These are phyloP conservation scores for Nerophis ophidion DNA, from an alignment of 2,113 vertebrate genomes.

Conservation along the genomic window DNA sequence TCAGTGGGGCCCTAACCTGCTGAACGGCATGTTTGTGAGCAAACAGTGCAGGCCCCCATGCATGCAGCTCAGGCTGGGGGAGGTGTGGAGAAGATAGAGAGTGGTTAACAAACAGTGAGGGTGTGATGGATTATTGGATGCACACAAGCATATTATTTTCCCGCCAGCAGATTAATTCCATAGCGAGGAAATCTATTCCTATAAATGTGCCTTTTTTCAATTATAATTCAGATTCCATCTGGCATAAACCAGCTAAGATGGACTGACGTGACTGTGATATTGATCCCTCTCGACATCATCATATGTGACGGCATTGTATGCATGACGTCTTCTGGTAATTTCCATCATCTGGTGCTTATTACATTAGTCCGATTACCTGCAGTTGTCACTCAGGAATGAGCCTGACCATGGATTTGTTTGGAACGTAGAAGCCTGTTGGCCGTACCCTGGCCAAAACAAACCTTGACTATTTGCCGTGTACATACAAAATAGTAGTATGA, in stretches of 20 bases:
- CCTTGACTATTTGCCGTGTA: conserved; percentile 41
- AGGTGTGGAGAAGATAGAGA: conserved; percentile 38
- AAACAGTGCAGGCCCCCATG: conserved; percentile 70
- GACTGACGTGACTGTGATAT: conserved; percentile 41
- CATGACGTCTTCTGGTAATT: conserved; percentile 49
- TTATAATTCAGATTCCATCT: conserved; percentile 58
- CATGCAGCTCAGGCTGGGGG: conserved; percentile 37
- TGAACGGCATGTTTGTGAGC: conserved; percentile 83
- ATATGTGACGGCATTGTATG: conserved; percentile 27
- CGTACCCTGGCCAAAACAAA: conserved; percentile 57
- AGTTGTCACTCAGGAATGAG: conserved; percentile 13
- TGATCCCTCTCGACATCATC: conserved; percentile 51
- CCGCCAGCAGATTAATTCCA: conserved; percentile 61
- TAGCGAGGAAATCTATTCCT: conserved; percentile 61
- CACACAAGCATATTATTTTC: conserved; percentile 67
- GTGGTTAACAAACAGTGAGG: conserved; percentile 62
- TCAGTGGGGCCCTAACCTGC: conserved; percentile 80
- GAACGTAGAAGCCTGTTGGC: conserved; percentile 56
- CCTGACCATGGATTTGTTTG: conserved; percentile 49
- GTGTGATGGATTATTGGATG: conserved; percentile 66
- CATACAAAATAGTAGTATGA: conserved; percentile 40
- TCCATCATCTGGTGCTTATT: conserved; percentile 45
- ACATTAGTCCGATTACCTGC: conserved; percentile 46
- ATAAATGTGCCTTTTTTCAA: conserved; percentile 58
- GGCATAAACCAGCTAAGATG: conserved; percentile 30